Evolutionary conservation across 2,888 invertebrate genomes (phyloP).

Genomic region (Leptinotarsa haldemani): DNA sequence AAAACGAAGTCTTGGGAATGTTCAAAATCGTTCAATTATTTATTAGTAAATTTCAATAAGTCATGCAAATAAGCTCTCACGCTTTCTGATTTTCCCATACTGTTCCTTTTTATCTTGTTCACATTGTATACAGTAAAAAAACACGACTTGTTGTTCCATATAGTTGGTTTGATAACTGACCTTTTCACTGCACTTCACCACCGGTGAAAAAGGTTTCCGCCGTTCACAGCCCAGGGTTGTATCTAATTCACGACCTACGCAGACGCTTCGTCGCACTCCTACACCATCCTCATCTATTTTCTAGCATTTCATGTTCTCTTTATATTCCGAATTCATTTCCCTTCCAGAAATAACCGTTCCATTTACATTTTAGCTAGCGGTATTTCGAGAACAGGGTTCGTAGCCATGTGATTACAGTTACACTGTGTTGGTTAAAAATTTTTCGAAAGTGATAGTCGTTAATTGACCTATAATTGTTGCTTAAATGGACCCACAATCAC

Average conservation of each 20-base stretch:
- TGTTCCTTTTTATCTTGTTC: too few relatives aligned
- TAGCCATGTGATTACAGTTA: not conserved
- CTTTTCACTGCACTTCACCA: not conserved
- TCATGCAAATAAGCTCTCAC: too few relatives aligned
- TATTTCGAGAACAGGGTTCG: not conserved
- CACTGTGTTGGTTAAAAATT: too few relatives aligned
- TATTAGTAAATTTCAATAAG: too few relatives aligned
- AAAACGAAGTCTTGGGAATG: too few relatives aligned
- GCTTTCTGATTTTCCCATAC: too few relatives aligned
- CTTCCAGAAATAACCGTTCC: conserved; percentile 18
- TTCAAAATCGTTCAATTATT: too few relatives aligned
- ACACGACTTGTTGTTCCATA: too few relatives aligned
- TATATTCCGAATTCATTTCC: not conserved
- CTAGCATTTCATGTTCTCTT: not conserved
- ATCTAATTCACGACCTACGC: conserved; percentile 13
- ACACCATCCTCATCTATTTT: not conserved
- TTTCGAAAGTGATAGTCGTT: too few relatives aligned
- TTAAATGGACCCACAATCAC: too few relatives aligned
- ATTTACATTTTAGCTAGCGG: conserved; percentile 1
- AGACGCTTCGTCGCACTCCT: not conserved
- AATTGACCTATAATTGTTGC: too few relatives aligned
- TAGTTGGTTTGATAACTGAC: not conserved
- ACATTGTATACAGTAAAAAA: too few relatives aligned
- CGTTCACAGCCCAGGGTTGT: not conserved
- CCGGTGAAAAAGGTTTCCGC: conserved; percentile 6